phyloP scores from a whole-genome alignment of 2,888 invertebrate genomes.

The Leptodirus hochenwartii region DNA sequence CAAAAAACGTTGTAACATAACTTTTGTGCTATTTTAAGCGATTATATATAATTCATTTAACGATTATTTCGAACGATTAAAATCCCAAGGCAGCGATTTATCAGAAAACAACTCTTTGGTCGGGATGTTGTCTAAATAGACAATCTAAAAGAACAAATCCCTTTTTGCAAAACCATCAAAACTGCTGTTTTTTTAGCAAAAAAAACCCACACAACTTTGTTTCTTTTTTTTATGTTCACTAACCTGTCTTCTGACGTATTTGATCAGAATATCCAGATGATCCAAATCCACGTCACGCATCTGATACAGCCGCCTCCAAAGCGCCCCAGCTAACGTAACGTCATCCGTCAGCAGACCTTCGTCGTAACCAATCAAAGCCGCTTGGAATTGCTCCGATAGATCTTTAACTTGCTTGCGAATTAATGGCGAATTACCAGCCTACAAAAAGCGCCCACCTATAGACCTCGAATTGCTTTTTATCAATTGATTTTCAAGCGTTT shows the following conservation, averaged over 20 bases:
- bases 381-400: slow-evolving; percentile 66
- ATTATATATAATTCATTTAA: no score
- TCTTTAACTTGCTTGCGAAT: slow-evolving; percentile 43
- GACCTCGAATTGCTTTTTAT: slow-evolving; percentile 13
- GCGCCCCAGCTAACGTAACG: slow-evolving; percentile 54
- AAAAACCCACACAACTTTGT: slow-evolving; percentile 2
- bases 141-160: slow-evolving; percentile 29
- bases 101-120: slow-evolving; percentile 36
- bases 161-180: slow-evolving; percentile 5
- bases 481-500: no score
- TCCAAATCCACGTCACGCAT: slow-evolving; percentile 43
- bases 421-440: slow-evolving; percentile 43
- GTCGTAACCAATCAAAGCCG: slow-evolving; percentile 68
- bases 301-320: slow-evolving; percentile 73
- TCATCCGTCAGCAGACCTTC: slow-evolving; percentile 69
- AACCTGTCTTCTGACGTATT: slow-evolving; percentile 63
- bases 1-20: slow-evolving; percentile 1
- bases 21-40: slow-evolving; percentile 8
- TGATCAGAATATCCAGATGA: slow-evolving; percentile 49
- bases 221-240: slow-evolving; percentile 10
- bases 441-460: no score
- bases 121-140: slow-evolving; percentile 35
- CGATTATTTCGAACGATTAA: no score
- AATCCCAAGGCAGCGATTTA: slow-evolving; percentile 16
- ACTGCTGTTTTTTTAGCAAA: no score